These are phyloP conservation scores for Trissolcus brochymenae DNA, from an alignment of 2,888 invertebrate genomes.

Conservation along the genomic window DNA sequence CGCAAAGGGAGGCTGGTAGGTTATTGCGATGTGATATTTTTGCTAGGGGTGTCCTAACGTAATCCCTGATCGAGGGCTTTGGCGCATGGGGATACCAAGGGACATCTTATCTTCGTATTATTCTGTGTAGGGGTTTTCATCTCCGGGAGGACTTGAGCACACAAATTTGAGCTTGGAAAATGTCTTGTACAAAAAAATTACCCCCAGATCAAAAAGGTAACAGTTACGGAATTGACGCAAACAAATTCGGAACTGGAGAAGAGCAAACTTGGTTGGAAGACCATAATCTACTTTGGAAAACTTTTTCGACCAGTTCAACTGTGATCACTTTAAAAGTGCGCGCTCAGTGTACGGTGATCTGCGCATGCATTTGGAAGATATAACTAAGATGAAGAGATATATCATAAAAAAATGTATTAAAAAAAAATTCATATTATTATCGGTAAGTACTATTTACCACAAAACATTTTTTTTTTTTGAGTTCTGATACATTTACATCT, in stretches of 20 bases:
- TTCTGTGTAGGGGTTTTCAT: slow-evolving; percentile 67
- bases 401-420: too few relatives aligned
- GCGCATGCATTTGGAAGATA: slow-evolving; percentile 60
- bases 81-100: slow-evolving; percentile 67
- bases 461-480: too few relatives aligned
- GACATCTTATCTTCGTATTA: slow-evolving; percentile 74
- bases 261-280: too few relatives aligned
- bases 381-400: slow-evolving; percentile 48
- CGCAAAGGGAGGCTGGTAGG: slow-evolving; percentile 55
- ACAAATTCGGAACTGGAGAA: too few relatives aligned
- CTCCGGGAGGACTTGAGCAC: slow-evolving; percentile 1
- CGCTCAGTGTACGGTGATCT: not conserved
- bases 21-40: slow-evolving; percentile 66
- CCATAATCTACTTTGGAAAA: too few relatives aligned
- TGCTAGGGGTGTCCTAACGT: slow-evolving; percentile 66
- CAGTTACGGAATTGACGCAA: too few relatives aligned
- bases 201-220: too few relatives aligned
- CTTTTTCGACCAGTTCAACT: not conserved
- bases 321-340: not conserved
- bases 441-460: too few relatives aligned
- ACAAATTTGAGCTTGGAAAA: too few relatives aligned
- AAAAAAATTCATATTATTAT: too few relatives aligned
- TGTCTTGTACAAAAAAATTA: too few relatives aligned
- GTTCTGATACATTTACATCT: too few relatives aligned
- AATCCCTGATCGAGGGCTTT: slow-evolving; percentile 71